Evolutionary conservation across 2,888 invertebrate genomes (phyloP), one percentile per base, ranked within the genome.

Genomic region (Limnephilus rhombicus): DNA sequence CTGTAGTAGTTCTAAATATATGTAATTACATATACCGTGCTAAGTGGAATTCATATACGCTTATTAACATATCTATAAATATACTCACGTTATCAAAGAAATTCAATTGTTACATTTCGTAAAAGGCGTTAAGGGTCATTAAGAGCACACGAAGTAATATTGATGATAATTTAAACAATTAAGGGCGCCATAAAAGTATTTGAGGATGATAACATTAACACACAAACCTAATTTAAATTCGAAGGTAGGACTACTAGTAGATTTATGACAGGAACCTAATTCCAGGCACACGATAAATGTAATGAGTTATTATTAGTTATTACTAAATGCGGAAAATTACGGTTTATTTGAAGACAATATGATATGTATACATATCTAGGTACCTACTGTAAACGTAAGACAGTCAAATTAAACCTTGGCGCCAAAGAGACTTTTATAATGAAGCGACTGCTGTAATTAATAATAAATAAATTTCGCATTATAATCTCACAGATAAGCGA

Each of bases 121-220:
- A 68, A 68, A 68, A 68, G n/a, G 68, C 24, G 68, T 68, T 68
- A 68, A 68, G 68, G 24, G 68, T 9, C 68, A 68, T 68, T 68
- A 68, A 11, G 24, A 68, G 68, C 68, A 68, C 24, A 24, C 68
- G n/a, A 24, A 24, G 24, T 68, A 68, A 24, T 68, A 68, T n/a
- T 68, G 68, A 68, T 68, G 68, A 68, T 68, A 68, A 68, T 68
- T 68, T 68, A 68, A 68, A n/a, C 68, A 68, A 68, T 68, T 68
- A 68, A 68, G 68, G 24, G 68, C 24, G 68, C 68, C n/a, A 24
- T 68, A 68, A 68, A 68, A 24, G 68, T 68, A 24, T 68, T 68
- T 68, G 68, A 68, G 68, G 24, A 68, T 68, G 68, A 68, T 68
- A 68, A 68, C 68, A 68, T 68, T 68, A 68, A 68, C 68, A 68